Evolutionary conservation across 2,888 invertebrate genomes (phyloP), one percentile per base, ranked within the genome.

Genomic region (Torymus auratus): DNA sequence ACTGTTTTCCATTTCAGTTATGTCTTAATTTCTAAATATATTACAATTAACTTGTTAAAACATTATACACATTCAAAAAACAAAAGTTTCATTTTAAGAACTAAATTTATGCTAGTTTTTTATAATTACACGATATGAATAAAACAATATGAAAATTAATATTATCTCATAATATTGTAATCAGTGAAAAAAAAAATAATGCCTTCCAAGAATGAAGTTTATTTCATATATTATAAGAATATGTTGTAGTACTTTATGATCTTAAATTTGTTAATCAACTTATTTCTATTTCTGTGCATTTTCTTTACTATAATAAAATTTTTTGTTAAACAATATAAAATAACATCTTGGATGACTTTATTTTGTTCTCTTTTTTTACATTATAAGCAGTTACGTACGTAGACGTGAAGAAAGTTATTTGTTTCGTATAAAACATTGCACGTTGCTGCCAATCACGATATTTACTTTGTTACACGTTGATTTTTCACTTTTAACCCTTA

Each of bases 61-160:
- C 69, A 81, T 81, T 78, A 15, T 78, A 75, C 81, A 78, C 75
- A 78, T 81, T 67, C 53, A 80, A 17, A 74, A 81, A 81, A 67
- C 61, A 70, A 73, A 12, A 56, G 62, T 67, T 62, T 65, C 67
- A 56, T 68, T 74, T 78, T 65, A 62, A 55, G 23, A 76, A 52
- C 28, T 80, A 41, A 72, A 78, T 41, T 56, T 68, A 70, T 50
- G 60, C 52, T 68, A 64, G 10, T 28, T 76, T 72, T 17, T 72
- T 72, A 78, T 60, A 78, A 80, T 80, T 80, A 76, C 69, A 81
- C 58, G 60, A 53, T 78, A 73, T 65, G 56, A 73, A 70, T 74
- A 65, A 81, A 73, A 64, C 53, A 76, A 80, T 62, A 72, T 77
- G 62, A 73, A 80, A 80, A 70, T 50, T 65, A 69, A 79, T 65